phyloP scores from a whole-genome alignment of 2,888 invertebrate genomes.

The Meloe dianella region DNA sequence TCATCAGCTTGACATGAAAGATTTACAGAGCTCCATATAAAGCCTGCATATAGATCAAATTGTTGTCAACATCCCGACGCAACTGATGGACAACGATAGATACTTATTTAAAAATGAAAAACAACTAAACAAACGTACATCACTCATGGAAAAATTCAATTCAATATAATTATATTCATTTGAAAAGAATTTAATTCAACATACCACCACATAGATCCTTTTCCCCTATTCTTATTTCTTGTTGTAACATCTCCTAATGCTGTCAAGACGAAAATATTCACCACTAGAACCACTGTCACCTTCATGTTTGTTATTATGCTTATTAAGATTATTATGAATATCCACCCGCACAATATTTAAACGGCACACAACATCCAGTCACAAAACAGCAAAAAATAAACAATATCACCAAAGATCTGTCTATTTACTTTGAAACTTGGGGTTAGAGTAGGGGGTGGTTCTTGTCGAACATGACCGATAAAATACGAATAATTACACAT shows the following conservation, averaged over 20 bases:
- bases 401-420: conserved; percentile 55
- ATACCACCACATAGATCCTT: conserved; percentile 93
- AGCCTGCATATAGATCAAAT: conserved; percentile 48
- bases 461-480: conserved; percentile 49
- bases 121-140: background rate
- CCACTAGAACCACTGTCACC: conserved; percentile 49
- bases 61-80: conserved; percentile 48
- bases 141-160: background rate
- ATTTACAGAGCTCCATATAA: conserved; percentile 50
- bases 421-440: conserved; percentile 55
- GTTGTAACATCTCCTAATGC: conserved; percentile 48
- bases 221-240: conserved; percentile 71
- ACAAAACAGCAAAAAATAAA: conserved; percentile 58
- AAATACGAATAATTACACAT: conserved; percentile 43
- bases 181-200: conserved; percentile 48
- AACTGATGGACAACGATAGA: conserved; percentile 39
- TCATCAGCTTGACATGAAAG: conserved; percentile 44
- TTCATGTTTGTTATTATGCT: conserved; percentile 36
- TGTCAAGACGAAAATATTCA: conserved; percentile 44
- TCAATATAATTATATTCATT: too few species aligned
- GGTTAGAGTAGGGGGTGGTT: conserved; percentile 55
- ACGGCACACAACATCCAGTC: conserved; percentile 43
- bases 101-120: background rate
- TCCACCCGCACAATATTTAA: conserved; percentile 48
- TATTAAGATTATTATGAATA: conserved; percentile 5